phyloP scores from a whole-genome alignment of 2,888 invertebrate species.

The Steinernema scapterisci region DNA sequence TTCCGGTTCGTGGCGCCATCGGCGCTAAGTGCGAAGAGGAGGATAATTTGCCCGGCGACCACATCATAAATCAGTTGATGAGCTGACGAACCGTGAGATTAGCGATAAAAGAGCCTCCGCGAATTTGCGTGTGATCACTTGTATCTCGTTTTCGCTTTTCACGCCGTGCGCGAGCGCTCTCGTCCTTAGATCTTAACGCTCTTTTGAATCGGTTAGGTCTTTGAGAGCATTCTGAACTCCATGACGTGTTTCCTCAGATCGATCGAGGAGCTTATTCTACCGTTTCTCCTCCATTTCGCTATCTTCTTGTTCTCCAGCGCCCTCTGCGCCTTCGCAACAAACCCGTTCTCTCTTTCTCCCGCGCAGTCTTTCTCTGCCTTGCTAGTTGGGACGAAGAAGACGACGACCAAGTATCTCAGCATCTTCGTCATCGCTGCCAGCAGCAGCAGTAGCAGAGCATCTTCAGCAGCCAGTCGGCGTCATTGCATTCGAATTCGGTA shows the following conservation, averaged over 20 bases:
- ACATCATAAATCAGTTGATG: constrained; percentile 31
- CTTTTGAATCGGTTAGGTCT: too few species aligned
- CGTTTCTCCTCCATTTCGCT: constrained; percentile 27
- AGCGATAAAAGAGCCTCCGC: constrained; percentile 15
- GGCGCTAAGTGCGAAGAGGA: constrained; percentile 27
- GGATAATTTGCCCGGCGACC: constrained; percentile 29
- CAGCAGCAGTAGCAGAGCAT: too few species aligned
- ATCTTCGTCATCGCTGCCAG: too few species aligned
- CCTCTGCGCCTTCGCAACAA: constrained; percentile 32
- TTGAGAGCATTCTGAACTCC: too few species aligned
- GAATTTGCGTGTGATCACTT: constrained; percentile 23
- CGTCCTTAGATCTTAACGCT: too few species aligned
- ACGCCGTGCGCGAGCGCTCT: background rate
- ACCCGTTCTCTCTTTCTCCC: constrained; percentile 31
- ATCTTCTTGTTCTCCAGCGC: too few species aligned
- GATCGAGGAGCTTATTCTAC: constrained; percentile 15
- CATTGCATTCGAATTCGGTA: constrained; percentile 5
- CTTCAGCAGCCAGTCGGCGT: constrained; percentile 7
- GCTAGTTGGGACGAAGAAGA: constrained; percentile 31
- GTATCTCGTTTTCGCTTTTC: constrained; percentile 21
- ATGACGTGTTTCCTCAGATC: too few species aligned
- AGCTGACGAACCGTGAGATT: constrained; percentile 28
- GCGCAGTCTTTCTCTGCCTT: constrained; percentile 22
- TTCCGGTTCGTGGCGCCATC: constrained; percentile 31
- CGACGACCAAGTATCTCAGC: too few species aligned